Evolutionary conservation across 2,797 vertebrate genomes (phyloP), one percentile per base, ranked within the genome.

Genomic region (Sebastes hopkinsi): DNA sequence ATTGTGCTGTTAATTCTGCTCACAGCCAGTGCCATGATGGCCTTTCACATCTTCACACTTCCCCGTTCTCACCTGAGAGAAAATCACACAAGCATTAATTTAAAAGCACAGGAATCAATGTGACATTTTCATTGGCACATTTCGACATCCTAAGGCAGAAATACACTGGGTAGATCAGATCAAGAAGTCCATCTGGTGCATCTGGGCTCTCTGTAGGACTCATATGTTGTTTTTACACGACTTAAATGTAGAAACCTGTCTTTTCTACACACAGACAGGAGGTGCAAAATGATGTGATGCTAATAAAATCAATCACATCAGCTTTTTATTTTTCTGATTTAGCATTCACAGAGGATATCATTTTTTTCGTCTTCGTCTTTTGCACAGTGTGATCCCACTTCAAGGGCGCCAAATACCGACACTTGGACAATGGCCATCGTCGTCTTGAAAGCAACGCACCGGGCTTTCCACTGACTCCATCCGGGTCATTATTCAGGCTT

Each of bases 71-170:
- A 86, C 78, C 87, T 87, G 77, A 42, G 73, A 87, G 71, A 83
- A 82, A 90, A 86, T 91, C 77, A 65, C 83, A 86, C 72, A 38
- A 36, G 69, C 69, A 78, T 89, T 86, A 61, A 81, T 88, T 81
- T 87, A 79, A 87, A 91, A 87, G 77, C 83, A 79, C 46, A 80
- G 50, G 42, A 82, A 81, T 90, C 81, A 80, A 71, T 75, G 75
- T 90, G 89, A 91, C 89, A 92, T 93, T 93, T 91, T 68, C 80
- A 79, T 22, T 11, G 52, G 67, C 79, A 77, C 82, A 82, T 85
- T 87, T 61, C 60, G 59, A 62, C 73, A 78, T 60, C 58, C 65
- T 55, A 4, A 80, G 64, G 70, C 56, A 71, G 46, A 56, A 81
- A 79, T 71, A 30, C 32, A 38, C 6, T 20, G 52, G 58, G 80